Conservation (phyloP, 2,888 invertebrate genomes). For the Agrotis clavis region DNA sequence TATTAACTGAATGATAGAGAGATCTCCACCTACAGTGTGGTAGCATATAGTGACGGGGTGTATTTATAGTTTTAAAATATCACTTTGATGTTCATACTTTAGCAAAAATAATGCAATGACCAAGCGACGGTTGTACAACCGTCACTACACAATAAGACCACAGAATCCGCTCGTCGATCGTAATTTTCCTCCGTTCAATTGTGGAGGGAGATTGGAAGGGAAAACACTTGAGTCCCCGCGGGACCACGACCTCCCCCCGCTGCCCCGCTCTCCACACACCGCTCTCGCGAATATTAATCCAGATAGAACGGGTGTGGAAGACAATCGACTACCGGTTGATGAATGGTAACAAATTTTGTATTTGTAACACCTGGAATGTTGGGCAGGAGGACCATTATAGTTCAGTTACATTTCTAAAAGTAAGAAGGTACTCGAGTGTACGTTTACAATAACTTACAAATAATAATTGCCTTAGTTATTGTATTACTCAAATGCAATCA, state of each 20-base stretch:
- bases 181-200: conserved; percentile 16
- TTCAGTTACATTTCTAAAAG: too few relatives aligned
- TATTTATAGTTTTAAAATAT: too few relatives aligned
- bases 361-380: background rate
- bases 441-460: too few relatives aligned
- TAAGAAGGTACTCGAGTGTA: too few relatives aligned
- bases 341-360: background rate
- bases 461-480: too few relatives aligned
- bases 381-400: too few relatives aligned
- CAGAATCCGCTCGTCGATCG: conserved; percentile 13
- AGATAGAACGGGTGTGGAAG: background rate
- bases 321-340: background rate
- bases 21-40: too few relatives aligned
- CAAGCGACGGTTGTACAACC: background rate
- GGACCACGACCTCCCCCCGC: background rate
- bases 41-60: too few relatives aligned
- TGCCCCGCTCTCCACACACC: background rate
- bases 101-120: background rate
- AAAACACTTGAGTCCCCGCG: conserved; percentile 27
- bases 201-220: conserved; percentile 21
- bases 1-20: too few relatives aligned
- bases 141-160: background rate
- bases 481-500: too few relatives aligned
- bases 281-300: conserved; percentile 19
- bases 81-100: too few relatives aligned